Conservation (phyloP, 2,113 vertebrate genomes). For the Oreochromis spilurus region DNA sequence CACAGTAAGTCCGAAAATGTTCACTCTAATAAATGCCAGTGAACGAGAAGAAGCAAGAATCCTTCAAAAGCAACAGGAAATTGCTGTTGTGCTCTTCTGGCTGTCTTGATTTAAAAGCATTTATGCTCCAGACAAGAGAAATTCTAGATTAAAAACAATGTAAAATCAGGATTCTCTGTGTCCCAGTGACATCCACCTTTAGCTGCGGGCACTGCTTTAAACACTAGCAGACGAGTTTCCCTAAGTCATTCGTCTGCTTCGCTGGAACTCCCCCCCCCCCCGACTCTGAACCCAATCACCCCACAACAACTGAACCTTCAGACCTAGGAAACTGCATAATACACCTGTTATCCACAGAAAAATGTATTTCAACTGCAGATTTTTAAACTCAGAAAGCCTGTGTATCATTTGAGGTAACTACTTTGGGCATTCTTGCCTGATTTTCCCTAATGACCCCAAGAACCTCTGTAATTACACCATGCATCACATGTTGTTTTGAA, state of each 20-base stretch:
- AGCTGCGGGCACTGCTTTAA: conserved; percentile 2
- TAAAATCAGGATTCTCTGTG: conserved; percentile 33
- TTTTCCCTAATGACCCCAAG: background rate
- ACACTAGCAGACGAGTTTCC: conserved; percentile 9
- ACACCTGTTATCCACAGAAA: background rate
- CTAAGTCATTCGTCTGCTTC: conserved; percentile 32
- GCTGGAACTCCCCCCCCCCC: background rate
- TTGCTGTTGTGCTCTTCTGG: conserved; percentile 40
- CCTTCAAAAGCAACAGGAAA: conserved; percentile 66
- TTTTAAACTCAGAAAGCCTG: background rate
- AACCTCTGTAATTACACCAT: background rate
- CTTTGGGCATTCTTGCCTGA: background rate
- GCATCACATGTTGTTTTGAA: background rate
- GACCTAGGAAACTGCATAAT: background rate
- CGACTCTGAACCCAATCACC: conserved; percentile 49
- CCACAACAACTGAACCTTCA: background rate
- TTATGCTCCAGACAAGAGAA: conserved; percentile 50
- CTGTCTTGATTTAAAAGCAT: conserved; percentile 46
- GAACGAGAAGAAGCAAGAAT: conserved; percentile 9
- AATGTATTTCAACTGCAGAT: background rate
- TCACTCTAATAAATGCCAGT: conserved; percentile 29
- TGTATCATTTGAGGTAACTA: background rate
- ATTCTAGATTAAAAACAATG: conserved; percentile 48
- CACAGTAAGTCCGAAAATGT: background rate
- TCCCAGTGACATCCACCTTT: conserved; percentile 27